Base-by-base conservation (phyloP, 2,797 vertebrate species). In the Sciurus vulgaris region DNA sequence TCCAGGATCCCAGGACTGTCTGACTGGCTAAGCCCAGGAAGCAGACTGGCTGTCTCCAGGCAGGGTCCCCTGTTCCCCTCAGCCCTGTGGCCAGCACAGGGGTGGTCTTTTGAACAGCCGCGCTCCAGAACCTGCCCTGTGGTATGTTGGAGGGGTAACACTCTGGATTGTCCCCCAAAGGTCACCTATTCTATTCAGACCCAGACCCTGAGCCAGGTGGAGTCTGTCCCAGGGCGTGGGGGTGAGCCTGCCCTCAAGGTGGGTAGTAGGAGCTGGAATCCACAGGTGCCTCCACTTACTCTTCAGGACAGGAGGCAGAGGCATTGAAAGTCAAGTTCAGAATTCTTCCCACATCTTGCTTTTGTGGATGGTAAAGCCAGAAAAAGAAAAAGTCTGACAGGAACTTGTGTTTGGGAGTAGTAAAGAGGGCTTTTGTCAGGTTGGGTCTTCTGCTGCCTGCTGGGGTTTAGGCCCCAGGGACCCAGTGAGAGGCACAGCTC, bases 11-110 rank as follows among this genome's bases (percentile, higher is more conserved):
- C 61, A 0, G 15, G 54, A 33, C 15, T 26, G 1, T 38, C 56
- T n/a, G 56, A 41, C 5, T 13, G 20, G 61, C 56, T 54, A 3
- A 63, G 47, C 65, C 20, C 47, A 13, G 35, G 47, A 10, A 7
- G 33, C 49, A 30, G 54, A n/a, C 4, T 3, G 7, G n/a, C 5
- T 15, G 1, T 22, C 54, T 7, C 0, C 1, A 59, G 44, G 17
- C 33, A 24, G 65, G 11, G 2, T 14, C 14, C 9, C 54, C 51
- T 20, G 47, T 54, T 33, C 63, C 78, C 44, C 24, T 38, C 38
- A 22, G n/a, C 35, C 41, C 82, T 22, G 6, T 8, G 33, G 3
- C 44, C 59, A 18, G 24, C 35, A 76, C 35, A 54, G 2, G 12
- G 4, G 13, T 72, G 24, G 59, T 67, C 47, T 85, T 78, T 47